Base-by-base conservation (phyloP, 2,888 invertebrate species). In the Lissocephala sabroskyi region DNA sequence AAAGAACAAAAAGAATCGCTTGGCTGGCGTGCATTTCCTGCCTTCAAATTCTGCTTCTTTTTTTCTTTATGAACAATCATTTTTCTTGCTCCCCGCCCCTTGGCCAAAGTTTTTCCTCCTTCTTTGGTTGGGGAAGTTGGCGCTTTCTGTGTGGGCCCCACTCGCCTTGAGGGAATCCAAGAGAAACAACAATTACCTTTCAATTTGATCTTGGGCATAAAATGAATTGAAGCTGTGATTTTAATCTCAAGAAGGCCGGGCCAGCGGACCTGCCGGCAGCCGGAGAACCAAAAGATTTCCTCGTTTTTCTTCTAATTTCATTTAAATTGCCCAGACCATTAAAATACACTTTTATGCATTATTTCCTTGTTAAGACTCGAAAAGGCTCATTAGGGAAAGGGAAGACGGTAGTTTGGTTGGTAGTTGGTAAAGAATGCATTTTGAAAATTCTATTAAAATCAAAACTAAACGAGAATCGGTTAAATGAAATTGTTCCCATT, bases 131-230 rank as follows among this genome's bases (percentile, higher is more conserved):
- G n/a, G n/a, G 14, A 14, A 41, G 17, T 48, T 42, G 39, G 37
- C 41, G 35, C 50, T 52, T 49, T n/a, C n/a, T 59, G 54, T 61
- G 23, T 23, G 23, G 33, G 11, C 33, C 37, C 45, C 43, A 43
- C 53, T 45, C 49, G 17, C 13, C 9, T 7, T 35, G 17, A 17
- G 9, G 4, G 10, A 16, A 13, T 35, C 10, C 16, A n/a, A n/a
- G 14, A 35, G 4, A 13, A 35, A 35, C 3, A 61, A 68, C 52
- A 58, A 57, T 59, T 62, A 67, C 66, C 71, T 70, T 68, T 74
- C 71, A 68, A 65, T 68, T 68, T 62, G 75, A 41, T 49, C n/a
- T n/a, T n/a, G n/a, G n/a, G n/a, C n/a, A n/a, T 7, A 11, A 3
- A 32, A 13, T 13, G 30, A 32, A 32, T 32, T 9, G 10, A 29